These are phyloP conservation scores for Cetonia aurata DNA, from an alignment of 2,888 invertebrate genomes.

Conservation along the genomic window DNA sequence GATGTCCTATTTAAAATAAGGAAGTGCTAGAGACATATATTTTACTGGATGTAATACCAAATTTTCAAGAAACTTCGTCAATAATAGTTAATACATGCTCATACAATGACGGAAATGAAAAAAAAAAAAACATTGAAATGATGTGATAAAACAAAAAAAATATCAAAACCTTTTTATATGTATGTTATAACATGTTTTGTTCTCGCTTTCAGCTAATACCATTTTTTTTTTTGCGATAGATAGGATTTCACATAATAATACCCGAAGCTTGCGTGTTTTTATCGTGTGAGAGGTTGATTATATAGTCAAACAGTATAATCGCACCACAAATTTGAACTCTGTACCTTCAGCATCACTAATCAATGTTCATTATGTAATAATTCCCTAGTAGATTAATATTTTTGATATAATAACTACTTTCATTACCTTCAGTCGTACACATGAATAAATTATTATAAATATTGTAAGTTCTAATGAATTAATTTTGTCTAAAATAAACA, in stretches of 20 bases:
- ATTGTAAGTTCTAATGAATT: slow-evolving; percentile 19
- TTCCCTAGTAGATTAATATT: slow-evolving; percentile 13
- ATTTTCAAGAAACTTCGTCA: no score
- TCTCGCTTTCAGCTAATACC: no score
- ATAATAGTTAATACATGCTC: no score
- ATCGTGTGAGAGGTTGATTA: slow-evolving; percentile 34
- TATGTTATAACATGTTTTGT: no score
- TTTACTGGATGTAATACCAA: no score
- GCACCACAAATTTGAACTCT: slow-evolving; percentile 32
- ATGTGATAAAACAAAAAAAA: no score
- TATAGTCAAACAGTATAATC: slow-evolving; percentile 34
- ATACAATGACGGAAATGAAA: no score
- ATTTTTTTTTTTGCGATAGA: slow-evolving; percentile 19
- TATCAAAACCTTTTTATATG: no score
- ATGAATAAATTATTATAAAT: slow-evolving; percentile 13
- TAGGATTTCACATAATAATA: slow-evolving; percentile 27
- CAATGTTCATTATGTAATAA: slow-evolving; percentile 25
- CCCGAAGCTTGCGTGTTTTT: slow-evolving; percentile 23
- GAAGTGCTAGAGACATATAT: no score
- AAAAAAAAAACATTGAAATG: no score
- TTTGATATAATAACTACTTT: slow-evolving; percentile 10
- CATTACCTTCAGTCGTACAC: slow-evolving; percentile 3
- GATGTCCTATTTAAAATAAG: no score
- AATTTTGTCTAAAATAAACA: slow-evolving; percentile 22
- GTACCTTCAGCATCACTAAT: slow-evolving; percentile 19